These are phyloP conservation scores for Umimayanthus chanpuru DNA, from an alignment of 92 coral and sea anemone genomes.

Conservation along the genomic window DNA sequence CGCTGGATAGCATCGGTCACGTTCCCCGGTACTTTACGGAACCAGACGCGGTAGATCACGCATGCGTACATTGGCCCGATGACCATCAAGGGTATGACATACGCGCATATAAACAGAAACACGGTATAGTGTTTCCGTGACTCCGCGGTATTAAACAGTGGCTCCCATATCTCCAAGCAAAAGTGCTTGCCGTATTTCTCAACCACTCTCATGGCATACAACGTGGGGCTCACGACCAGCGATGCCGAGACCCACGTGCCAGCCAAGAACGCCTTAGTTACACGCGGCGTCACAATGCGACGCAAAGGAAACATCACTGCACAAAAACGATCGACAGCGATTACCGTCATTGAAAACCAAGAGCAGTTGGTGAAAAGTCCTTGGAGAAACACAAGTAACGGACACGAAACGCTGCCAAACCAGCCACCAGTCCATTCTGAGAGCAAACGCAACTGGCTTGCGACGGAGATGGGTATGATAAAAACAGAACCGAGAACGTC, in stretches of 20 bases:
- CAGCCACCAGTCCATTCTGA: conserved; percentile 65
- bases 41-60: conserved; percentile 87
- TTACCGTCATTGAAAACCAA: conserved; percentile 51
- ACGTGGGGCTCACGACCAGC: conserved; percentile 68
- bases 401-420: conserved; percentile 64
- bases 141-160: conserved; percentile 58
- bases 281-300: conserved; percentile 61
- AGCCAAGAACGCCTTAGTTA: conserved; percentile 58
- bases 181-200: conserved; percentile 44
- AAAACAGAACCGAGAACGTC: conserved; percentile 63
- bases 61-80: conserved; percentile 80
- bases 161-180: conserved; percentile 85
- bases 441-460: conserved; percentile 49
- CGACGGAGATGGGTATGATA: conserved; percentile 64
- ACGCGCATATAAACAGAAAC: conserved; percentile 65
- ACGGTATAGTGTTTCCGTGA: conserved; percentile 74
- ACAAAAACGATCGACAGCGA: conserved; percentile 82
- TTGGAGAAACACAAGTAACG: conserved; percentile 53
- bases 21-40: conserved; percentile 88
- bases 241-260: conserved; percentile 79
- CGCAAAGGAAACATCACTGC: conserved; percentile 86
- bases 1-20: conserved; percentile 72
- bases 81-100: conserved; percentile 67
- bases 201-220: conserved; percentile 81
- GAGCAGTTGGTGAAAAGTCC: conserved; percentile 80